Evolutionary conservation across 2,113 vertebrate species (phyloP).

Genomic region (Brachypodius melanocephalos): DNA sequence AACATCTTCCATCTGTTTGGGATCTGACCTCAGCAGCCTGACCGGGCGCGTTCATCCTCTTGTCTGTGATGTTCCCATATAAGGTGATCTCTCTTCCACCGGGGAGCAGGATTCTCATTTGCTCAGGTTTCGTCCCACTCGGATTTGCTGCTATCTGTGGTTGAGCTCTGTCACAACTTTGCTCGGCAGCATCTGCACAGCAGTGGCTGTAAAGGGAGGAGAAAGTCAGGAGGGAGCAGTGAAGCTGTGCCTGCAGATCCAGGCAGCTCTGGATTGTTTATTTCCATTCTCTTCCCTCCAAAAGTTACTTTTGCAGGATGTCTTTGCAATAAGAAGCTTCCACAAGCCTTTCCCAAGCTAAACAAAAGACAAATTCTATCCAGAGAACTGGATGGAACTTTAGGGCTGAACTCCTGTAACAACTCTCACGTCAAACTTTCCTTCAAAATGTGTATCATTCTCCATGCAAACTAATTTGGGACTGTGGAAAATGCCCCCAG

Average conservation of each 20-base stretch:
- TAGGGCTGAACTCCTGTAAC: not conserved
- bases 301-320: not conserved
- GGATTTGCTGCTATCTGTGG: slow-evolving; percentile 30
- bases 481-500: not conserved
- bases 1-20: slow-evolving; percentile 21
- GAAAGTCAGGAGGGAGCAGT: not conserved
- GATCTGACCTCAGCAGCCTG: slow-evolving; percentile 16
- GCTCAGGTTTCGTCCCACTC: slow-evolving; percentile 32
- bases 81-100: slow-evolving; percentile 32
- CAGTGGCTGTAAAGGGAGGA: slow-evolving; percentile 2
- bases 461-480: not conserved
- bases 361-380: not conserved
- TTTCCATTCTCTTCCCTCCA: not conserved
- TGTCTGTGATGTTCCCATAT: slow-evolving; percentile 44
- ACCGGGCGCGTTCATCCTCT: not conserved
- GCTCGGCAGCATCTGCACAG: not conserved
- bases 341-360: not conserved
- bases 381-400: not conserved
- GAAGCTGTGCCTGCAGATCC: not conserved
- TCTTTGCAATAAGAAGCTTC: not conserved
- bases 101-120: not conserved
- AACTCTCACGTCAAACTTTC: not conserved
- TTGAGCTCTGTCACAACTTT: not conserved
- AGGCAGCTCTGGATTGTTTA: not conserved
- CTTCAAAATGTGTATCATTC: not conserved